These are phyloP conservation scores for Cryptomyrus ogoouensis DNA, from an alignment of 2,113 vertebrate species.

Conservation along the genomic window DNA sequence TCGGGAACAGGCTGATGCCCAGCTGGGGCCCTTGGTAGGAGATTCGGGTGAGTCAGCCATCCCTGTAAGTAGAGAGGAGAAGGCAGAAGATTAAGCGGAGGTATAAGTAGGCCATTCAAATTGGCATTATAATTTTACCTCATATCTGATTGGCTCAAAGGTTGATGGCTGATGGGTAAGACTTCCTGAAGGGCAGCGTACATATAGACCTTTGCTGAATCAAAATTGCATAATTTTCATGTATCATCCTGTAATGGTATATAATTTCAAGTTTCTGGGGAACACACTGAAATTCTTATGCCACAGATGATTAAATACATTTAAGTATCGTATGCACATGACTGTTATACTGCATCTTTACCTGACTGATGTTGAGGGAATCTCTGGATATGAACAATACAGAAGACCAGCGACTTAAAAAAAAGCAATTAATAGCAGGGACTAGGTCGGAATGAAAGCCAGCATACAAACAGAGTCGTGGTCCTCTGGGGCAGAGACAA, in stretches of 20 bases:
- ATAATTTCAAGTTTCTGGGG: not conserved
- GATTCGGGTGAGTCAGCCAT: constrained; percentile 10
- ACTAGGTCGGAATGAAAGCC: not conserved
- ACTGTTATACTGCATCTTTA: not conserved
- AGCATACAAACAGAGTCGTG: not conserved
- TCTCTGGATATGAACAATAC: not conserved
- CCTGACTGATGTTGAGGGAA: not conserved
- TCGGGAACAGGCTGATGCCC: not conserved
- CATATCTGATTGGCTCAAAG: not conserved
- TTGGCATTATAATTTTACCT: not conserved
- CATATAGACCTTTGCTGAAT: not conserved
- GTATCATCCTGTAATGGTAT: not conserved
- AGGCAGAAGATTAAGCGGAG: not conserved
- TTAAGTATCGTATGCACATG: not conserved
- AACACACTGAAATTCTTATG: not conserved
- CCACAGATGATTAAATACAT: not conserved
- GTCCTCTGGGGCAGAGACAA: not conserved
- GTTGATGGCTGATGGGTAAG: not conserved
- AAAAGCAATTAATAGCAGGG: not conserved
- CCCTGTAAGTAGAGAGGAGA: not conserved
- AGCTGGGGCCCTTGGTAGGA: constrained; percentile 11
- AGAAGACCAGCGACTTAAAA: not conserved
- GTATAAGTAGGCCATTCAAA: not conserved
- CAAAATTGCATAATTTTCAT: not conserved
- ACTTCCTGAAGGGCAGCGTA: not conserved